Evolutionary conservation across 2,888 invertebrate genomes (phyloP), one percentile per base, ranked within the genome.

Genomic region (Erpobdella octoculata): DNA sequence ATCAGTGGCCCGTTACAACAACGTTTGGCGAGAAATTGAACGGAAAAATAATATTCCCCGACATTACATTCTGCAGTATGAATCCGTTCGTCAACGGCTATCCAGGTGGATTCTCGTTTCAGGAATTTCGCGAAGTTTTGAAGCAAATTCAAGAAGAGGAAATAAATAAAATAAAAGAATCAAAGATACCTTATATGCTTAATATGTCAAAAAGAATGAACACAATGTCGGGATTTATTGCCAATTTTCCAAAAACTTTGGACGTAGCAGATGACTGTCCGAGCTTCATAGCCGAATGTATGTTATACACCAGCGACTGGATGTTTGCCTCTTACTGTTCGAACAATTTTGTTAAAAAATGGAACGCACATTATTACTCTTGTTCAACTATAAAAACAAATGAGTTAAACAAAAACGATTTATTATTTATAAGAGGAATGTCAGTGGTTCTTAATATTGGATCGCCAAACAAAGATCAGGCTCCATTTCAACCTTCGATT

Each of bases 11-110:
- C 9, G 61, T 70, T 25, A 18, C 35, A n/a, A 36, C 70, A 5
- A 70, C 35, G 58, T 70, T 48, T n/a, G 58, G 59, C 28, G 62
- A 62, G 37, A 38, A 70, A 28, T 31, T 36, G n/a, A 68, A 21
- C 35, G 68, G 68, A n/a, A 28, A 33, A 53, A 46, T 53, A 18
- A 21, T 48, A 2, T 68, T 68, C 21, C 68, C 68, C 3, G 68
- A 68, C 21, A 48, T 68, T 21, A 68, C 68, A 2, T 8, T 68
- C 46, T 68, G 68, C 35, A 46, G 35, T 12, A 25, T 68, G 53
- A 48, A 68, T 15, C 28, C 28, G 33, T 48, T 41, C n/a, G 41
- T 46, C 18, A 41, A 68, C 12, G 38, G 9, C 9, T n/a, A n/a
- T n/a, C n/a, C n/a, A n/a, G n/a, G n/a, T n/a, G n/a, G n/a, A n/a